Base-by-base conservation (phyloP, 2,113 vertebrate species). In the Oceanites oceanicus region DNA sequence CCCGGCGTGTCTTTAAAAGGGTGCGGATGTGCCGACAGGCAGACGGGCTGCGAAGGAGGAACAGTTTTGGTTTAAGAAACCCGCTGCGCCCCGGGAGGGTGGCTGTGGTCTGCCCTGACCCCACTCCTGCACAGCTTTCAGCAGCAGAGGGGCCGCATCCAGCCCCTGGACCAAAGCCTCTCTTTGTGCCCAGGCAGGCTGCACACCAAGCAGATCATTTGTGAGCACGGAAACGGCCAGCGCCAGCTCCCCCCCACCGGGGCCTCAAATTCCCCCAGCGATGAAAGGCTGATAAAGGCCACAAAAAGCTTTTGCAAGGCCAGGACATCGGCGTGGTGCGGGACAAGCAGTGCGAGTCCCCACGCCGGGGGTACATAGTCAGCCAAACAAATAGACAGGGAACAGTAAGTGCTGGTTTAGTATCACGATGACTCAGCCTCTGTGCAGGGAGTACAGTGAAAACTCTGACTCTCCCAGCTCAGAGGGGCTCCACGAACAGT, bases 1-100 rank as follows among this genome's bases (percentile, higher is more conserved):
- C 91, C 86, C 63, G 65, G 79, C 67, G 79, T 96, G 88, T 90
- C 96, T 96, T 86, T 95, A 94, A 72, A 95, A 94, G 95, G 94
- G 71, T 93, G 91, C 53, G 91, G 96, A 96, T 80, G 71, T 83
- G 82, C 86, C 26, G 29, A 71, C 82, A 44, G 74, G 72, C 79
- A 72, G 86, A 77, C 27, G 0, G 78, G 30, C 88, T 80, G 78
- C 4, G 8, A 90, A 90, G 55, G 45, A 88, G 50, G 53, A 27
- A 12, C 23, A 21, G 40, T 27, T 93, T 79, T 80, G 71, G 40
- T 61, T 68, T 70, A n/a, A 70, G 61, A 65, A 34, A 72, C 59
- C 36, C 15, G 1, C 49, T 62, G 72, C 2, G 0, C 49, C 49
- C 53, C 7, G 11, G 34, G 26, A 79, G 9, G 36, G 34, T 10